Base-by-base conservation (phyloP, 2,888 invertebrate species). In the Phortica magna region DNA sequence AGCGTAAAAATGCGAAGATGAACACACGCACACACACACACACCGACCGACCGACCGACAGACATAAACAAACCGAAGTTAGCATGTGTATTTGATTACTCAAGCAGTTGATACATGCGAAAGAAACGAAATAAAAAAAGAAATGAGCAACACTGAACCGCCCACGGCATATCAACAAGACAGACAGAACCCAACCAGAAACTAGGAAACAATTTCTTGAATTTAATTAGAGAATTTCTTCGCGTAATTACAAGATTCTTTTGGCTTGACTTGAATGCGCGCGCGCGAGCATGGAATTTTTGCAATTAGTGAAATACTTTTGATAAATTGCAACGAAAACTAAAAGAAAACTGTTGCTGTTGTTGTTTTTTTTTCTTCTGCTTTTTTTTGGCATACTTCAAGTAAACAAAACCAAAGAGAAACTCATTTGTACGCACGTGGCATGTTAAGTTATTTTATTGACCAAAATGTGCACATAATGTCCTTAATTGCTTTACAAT, bases 171-270 rank as follows among this genome's bases (percentile, higher is more conserved):
- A 48, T 14, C 48, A 12, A 48, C 48, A 48, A 9, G 5, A 6
- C 48, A 2, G 7, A 22, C 7, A 53, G 31, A n/a, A 48, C 48
- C 72, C 76, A 59, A 72, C 71, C 65, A 74, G 75, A 80, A 80
- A 86, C 77, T 83, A 79, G 78, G 64, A 79, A 81, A 81, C 82
- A 85, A 88, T 88, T 85, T 85, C 88, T 86, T 85, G 88, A 88
- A 85, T 85, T 85, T 85, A 88, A 85, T 85, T 85, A 85, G 83
- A 81, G 83, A 79, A 85, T 85, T 85, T 88, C 88, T 85, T 80
- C 83, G 88, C 83, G 88, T 85, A 88, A 85, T 85, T 85, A 85
- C 87, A 80, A 85, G 86, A 85, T 85, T 85, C 85, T 86, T 85
- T 86, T 88, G 88, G 85, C 87, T 80, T 59, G 19, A 7, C 59